Conservation (phyloP, 2,113 vertebrate genomes). For the Bujurquina vittata region DNA sequence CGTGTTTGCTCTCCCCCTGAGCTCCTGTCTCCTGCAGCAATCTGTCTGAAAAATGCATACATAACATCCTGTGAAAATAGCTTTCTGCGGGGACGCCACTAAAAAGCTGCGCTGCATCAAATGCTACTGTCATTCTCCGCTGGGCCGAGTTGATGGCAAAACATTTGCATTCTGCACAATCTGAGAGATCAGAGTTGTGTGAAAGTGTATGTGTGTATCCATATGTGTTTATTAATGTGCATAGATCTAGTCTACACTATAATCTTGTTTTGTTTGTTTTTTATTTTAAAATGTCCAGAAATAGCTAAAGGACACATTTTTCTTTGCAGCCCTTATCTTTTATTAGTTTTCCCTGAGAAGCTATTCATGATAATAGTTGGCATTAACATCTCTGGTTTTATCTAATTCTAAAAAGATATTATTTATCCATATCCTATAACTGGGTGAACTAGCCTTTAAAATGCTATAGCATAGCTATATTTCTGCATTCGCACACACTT, state of each 20-base stretch:
- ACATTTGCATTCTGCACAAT: constrained; percentile 72
- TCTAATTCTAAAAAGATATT: no score
- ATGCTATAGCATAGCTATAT: not conserved
- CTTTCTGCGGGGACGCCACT: constrained; percentile 74
- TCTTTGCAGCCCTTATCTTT: not conserved
- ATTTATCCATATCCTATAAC: not conserved
- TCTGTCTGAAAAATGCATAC: constrained; percentile 76
- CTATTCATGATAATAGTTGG: not conserved
- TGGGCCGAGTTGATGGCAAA: constrained; percentile 67
- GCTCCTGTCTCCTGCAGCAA: constrained; percentile 75
- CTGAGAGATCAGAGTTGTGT: constrained; percentile 37
- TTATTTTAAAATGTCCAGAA: not conserved
- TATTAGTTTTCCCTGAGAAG: not conserved
- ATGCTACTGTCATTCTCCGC: constrained; percentile 72
- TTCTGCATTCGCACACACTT: not conserved
- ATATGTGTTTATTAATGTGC: constrained; percentile 10
- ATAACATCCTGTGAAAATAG: constrained; percentile 76
- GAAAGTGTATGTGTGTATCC: constrained; percentile 6
- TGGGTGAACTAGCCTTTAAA: not conserved
- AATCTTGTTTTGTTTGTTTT: not conserved
- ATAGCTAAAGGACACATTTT: not conserved
- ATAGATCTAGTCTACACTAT: not conserved
- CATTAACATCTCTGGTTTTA: not conserved
- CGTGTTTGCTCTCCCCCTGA: constrained; percentile 59
- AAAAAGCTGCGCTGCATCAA: constrained; percentile 67